phyloP scores from a whole-genome alignment of 2,888 invertebrate species.

The Nephrotoma guestfalica region DNA sequence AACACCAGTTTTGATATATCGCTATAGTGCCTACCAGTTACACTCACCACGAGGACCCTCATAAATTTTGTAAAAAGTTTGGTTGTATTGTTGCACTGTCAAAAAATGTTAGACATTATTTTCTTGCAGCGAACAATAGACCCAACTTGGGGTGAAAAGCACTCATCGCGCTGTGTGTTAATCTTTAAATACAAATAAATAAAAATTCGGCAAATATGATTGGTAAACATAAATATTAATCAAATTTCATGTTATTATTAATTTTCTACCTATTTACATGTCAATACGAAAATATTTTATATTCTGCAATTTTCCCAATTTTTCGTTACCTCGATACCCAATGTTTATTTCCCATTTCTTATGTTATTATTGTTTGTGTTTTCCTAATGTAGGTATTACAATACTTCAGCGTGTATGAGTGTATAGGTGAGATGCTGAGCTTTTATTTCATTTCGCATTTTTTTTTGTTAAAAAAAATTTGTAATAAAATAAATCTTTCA shows the following conservation, averaged over 20 bases:
- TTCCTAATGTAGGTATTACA: not conserved
- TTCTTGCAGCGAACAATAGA: too few species aligned
- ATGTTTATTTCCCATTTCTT: not conserved
- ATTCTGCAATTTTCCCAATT: not conserved
- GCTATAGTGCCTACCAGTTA: too few species aligned
- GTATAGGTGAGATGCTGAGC: not conserved
- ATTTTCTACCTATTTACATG: not conserved
- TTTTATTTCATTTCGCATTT: not conserved
- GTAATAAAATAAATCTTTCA: not conserved
- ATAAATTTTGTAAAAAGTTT: too few species aligned
- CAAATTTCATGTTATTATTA: not conserved
- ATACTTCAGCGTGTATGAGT: not conserved
- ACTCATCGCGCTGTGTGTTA: too few species aligned
- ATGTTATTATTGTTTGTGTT: not conserved
- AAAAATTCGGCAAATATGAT: not conserved
- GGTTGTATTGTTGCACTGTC: too few species aligned
- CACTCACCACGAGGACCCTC: too few species aligned
- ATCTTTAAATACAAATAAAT: too few species aligned
- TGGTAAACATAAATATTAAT: not conserved
- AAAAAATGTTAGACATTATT: too few species aligned
- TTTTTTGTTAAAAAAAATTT: not conserved
- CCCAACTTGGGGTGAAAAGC: too few species aligned
- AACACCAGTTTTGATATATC: too few species aligned
- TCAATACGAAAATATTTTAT: not conserved
- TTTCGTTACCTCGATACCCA: not conserved